Percentiles rank a stretch among this genome's conserved stretches.
Evolutionary conservation across 30 jellyfish, hydroid and myxozoan species (phyloP).

Genomic region (Aurelia sp.): DNA sequence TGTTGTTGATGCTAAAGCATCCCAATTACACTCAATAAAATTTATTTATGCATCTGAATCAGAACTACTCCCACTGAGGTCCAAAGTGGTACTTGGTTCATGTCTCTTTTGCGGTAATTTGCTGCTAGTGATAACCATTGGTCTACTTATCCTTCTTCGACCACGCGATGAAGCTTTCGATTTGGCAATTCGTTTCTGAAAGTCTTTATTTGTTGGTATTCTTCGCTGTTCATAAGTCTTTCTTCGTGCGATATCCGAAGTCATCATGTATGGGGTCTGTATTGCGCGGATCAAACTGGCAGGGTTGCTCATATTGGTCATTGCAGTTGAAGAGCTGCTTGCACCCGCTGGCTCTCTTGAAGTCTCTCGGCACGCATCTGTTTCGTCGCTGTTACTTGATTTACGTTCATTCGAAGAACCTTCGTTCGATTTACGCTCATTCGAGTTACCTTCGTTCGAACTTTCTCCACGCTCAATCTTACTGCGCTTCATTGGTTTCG

Average conservation of each 20-base stretch:
- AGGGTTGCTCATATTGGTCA: not conserved
- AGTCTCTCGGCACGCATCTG: no score
- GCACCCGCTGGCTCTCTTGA: no score
- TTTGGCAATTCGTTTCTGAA: conserved; percentile 32
- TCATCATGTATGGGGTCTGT: no score
- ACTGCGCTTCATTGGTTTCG: not conserved
- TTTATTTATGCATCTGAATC: conserved; percentile 40
- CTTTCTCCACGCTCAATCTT: not conserved
- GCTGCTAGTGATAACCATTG: not conserved
- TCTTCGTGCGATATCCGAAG: not conserved
- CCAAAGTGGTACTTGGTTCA: conserved; percentile 2
- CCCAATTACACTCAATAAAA: no score
- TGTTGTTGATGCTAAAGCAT: no score
- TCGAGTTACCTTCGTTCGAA: no score
- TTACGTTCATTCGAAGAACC: no score
- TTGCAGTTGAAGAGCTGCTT: no score
- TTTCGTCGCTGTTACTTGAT: no score
- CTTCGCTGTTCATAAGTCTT: conserved; percentile 17
- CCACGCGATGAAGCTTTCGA: conserved; percentile 40
- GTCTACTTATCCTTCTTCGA: conserved; percentile 3
- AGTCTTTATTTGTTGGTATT: conserved; percentile 38
- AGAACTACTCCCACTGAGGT: conserved; percentile 63
- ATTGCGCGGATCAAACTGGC: no score
- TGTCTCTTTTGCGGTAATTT: conserved; percentile 10
- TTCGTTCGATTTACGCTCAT: no score